These are phyloP conservation scores for Malurus cyaneus DNA, from an alignment of 2,113 vertebrate species.

Conservation along the genomic window DNA sequence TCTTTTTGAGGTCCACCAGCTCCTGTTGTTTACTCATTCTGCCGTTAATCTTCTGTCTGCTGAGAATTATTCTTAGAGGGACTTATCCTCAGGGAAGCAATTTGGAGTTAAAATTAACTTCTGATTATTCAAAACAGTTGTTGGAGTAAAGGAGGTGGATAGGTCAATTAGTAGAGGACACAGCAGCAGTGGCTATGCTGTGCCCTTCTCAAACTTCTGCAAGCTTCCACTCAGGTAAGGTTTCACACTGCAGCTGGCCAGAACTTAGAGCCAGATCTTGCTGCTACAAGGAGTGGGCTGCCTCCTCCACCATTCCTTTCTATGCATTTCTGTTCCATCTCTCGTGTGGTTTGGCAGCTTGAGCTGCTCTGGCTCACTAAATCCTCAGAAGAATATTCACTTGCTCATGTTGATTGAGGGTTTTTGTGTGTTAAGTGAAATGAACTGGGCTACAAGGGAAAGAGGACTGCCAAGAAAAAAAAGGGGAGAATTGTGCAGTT, in stretches of 20 bases:
- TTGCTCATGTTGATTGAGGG: not conserved
- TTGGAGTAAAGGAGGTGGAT: not conserved
- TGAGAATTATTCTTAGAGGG: constrained; percentile 17
- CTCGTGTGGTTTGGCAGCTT: not conserved
- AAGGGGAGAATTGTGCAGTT: not conserved
- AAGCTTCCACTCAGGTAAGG: constrained; percentile 6
- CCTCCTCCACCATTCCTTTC: constrained; percentile 30
- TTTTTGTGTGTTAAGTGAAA: not conserved
- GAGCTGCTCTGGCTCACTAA: not conserved
- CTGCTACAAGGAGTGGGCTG: not conserved
- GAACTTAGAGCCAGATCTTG: not conserved
- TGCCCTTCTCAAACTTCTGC: not conserved
- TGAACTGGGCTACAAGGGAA: not conserved
- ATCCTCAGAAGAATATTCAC: not conserved
- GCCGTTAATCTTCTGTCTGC: not conserved
- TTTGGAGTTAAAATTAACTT: constrained; percentile 37
- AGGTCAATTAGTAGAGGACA: not conserved
- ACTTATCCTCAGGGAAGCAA: not conserved
- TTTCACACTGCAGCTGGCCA: constrained; percentile 14
- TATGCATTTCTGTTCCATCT: not conserved
- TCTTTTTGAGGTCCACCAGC: not conserved
- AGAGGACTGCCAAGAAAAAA: not conserved
- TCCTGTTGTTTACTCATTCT: not conserved
- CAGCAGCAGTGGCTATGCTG: not conserved
- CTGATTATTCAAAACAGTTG: constrained; percentile 25